Conservation (phyloP, 2,797 vertebrate genomes). For the Hippocampus kuda region DNA sequence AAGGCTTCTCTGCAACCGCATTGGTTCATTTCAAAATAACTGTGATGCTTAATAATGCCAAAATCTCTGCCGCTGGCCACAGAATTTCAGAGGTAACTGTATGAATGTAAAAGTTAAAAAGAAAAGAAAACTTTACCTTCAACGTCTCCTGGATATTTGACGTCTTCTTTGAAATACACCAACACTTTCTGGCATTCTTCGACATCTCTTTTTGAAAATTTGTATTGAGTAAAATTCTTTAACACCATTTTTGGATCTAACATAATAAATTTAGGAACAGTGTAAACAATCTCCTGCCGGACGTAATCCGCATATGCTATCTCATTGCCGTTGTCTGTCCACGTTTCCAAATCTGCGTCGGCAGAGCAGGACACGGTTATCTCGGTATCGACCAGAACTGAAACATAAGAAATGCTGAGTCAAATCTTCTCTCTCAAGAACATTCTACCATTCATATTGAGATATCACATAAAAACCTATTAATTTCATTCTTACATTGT, state of each 20-base stretch:
- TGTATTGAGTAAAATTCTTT: fast-evolving
- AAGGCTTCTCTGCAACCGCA: too few species aligned
- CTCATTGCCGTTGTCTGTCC: conserved; percentile 26
- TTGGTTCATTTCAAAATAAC: too few species aligned
- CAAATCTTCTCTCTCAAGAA: too few species aligned
- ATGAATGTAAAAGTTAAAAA: neutral
- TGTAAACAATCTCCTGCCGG: conserved; percentile 2
- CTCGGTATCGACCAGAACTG: conserved; percentile 16
- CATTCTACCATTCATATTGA: neutral
- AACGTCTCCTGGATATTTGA: conserved; percentile 7
- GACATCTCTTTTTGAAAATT: fast-evolving
- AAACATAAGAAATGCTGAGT: too few species aligned
- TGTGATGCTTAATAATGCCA: neutral
- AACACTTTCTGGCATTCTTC: fast-evolving
- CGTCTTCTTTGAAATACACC: fast-evolving
- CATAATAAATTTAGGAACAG: neutral
- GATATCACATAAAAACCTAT: neutral
- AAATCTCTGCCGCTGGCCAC: neutral
- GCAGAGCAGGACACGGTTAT: conserved; percentile 22
- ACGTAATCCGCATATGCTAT: conserved; percentile 18
- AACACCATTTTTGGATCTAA: conserved; percentile 1
- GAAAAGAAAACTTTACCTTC: conserved; percentile 16
- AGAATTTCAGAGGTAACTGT: neutral
- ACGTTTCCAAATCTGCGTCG: neutral
- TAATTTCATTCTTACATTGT: conserved; percentile 19